Evolutionary conservation across 2,113 vertebrate genomes (phyloP).

Genomic region (Lanius ludovicianus): DNA sequence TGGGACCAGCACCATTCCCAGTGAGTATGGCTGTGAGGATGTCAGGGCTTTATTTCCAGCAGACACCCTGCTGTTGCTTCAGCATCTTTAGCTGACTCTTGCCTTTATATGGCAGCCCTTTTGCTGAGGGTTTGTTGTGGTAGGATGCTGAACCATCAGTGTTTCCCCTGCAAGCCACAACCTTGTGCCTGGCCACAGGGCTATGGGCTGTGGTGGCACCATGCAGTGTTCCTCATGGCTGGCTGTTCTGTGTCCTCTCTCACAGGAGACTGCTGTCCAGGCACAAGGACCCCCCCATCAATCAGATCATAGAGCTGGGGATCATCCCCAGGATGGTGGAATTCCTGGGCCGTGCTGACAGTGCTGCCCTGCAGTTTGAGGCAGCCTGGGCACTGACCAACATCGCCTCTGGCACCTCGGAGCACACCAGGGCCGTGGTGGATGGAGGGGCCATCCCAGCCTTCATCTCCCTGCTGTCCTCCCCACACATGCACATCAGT

Average conservation of each 20-base stretch:
- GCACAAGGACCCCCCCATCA: slow-evolving; percentile 82
- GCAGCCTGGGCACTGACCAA: slow-evolving; percentile 94
- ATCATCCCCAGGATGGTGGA: slow-evolving; percentile 83
- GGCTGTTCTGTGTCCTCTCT: not conserved
- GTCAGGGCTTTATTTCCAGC: not conserved
- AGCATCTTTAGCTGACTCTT: not conserved
- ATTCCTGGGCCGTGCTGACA: slow-evolving; percentile 76
- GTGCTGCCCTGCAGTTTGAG: slow-evolving; percentile 84
- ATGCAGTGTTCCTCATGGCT: not conserved
- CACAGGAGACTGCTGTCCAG: slow-evolving; percentile 85
- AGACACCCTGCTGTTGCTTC: not conserved
- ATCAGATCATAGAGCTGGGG: slow-evolving; percentile 79
- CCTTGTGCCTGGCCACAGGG: not conserved
- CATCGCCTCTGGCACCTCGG: slow-evolving; percentile 86
- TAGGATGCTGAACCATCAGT: not conserved
- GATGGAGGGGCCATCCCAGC: slow-evolving; percentile 84
- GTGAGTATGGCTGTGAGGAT: not conserved
- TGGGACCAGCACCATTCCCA: not conserved
- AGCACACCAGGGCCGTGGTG: slow-evolving; percentile 85
- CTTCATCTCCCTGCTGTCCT: slow-evolving; percentile 83
- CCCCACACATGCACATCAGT: slow-evolving; percentile 83
- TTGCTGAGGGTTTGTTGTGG: not conserved
- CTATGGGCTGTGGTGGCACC: not conserved
- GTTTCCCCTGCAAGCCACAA: not conserved
- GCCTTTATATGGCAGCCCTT: not conserved